Evolutionary conservation across 2,113 vertebrate species (phyloP), one percentile per base, ranked within the genome.

Genomic region (Chlamydotis undulata): DNA sequence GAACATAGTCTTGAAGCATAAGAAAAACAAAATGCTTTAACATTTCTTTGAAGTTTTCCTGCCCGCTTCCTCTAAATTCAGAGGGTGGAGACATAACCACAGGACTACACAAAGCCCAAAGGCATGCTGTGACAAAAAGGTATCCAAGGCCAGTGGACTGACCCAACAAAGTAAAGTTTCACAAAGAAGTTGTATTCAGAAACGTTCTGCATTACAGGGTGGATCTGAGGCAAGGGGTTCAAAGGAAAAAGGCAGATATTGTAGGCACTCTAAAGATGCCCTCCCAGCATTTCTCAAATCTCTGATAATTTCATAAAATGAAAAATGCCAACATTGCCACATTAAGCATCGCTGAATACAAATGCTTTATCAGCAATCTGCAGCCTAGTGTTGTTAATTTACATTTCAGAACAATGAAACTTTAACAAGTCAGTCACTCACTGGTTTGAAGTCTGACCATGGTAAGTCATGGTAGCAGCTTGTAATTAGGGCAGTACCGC

Each of bases 401-500:
- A 90, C 90, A 97, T 97, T 97, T 98, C 96, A 97, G 89, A 98
- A 97, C 92, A 98, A 98, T 97, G 96, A 79, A 96, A 96, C 90
- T 96, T 97, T 95, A 97, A 95, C 93, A 96, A 97, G 92, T 96
- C 96, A 97, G 87, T 93, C 95, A 94, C 93, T 98, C 87, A 18
- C 65, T 95, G 83, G 96, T 94, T 97, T 97, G 90, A 97, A 98
- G 96, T 92, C 94, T 94, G 92, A 95, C 92, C 96, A 93, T 95
- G 88, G 92, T 94, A 98, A 97, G 93, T 96, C 95, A 78, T 91
- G 94, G 97, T 70, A 96, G 74, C 76, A 97, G 95, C 92, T 97
- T 95, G 97, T 97, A 98, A 98, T 98, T 98, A 99, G 98, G 98
- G 98, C 98, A 98, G 96, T 97, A 96, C 97, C 97, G 98, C 98